phyloP scores from a whole-genome alignment of 1,140 invertebrate species.

The Mya arenaria region DNA sequence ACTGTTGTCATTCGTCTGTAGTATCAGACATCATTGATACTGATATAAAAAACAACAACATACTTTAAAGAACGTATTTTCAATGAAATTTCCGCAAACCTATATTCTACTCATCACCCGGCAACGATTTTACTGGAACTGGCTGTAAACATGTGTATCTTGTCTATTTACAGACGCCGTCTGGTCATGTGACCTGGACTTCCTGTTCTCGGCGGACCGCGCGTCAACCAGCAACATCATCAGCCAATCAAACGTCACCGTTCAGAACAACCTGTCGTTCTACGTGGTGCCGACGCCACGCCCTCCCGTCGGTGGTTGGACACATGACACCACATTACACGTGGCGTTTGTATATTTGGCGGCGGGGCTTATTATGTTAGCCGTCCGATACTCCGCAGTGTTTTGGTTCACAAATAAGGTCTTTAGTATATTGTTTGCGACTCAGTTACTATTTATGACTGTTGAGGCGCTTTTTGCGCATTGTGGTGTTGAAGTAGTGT shows the following conservation, averaged over 20 bases:
- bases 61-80: too few species aligned
- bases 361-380: conserved; percentile 66
- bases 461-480: conserved; percentile 66
- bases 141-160: background rate
- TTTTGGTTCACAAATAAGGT: conserved; percentile 76
- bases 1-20: too few species aligned
- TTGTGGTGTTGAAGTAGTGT: conserved; percentile 66
- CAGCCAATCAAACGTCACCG: conserved; percentile 65
- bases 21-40: too few species aligned
- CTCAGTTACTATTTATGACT: conserved; percentile 67
- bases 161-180: conserved; percentile 66
- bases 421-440: conserved; percentile 67
- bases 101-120: too few species aligned
- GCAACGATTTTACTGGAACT: background rate
- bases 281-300: conserved; percentile 55
- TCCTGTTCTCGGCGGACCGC: conserved; percentile 64
- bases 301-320: conserved; percentile 51
- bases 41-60: too few species aligned
- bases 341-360: conserved; percentile 72
- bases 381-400: conserved; percentile 70
- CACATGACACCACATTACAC: conserved; percentile 53
- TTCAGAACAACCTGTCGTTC: conserved; percentile 54
- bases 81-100: too few species aligned
- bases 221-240: conserved; percentile 60
- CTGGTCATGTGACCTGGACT: conserved; percentile 71